Base-by-base conservation (phyloP, 2,888 invertebrate genomes). In the Hirudinaria manillensis region DNA sequence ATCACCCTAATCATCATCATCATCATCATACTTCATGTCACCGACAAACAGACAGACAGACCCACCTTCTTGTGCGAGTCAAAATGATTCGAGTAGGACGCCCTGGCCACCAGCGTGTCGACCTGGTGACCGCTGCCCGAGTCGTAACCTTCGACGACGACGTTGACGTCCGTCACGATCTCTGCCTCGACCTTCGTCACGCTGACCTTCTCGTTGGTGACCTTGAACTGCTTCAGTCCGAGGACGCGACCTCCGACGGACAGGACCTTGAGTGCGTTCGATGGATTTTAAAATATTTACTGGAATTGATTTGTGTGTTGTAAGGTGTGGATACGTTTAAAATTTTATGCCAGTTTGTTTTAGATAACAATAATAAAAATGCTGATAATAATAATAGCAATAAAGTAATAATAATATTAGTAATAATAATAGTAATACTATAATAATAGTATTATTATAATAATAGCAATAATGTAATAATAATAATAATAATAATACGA, bases 221-320 rank as follows among this genome's bases (percentile, higher is more conserved):
- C 94, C 4, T 93, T 89, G 36, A 97, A 90, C 87, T 96, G 95
- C 80, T 92, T 92, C 1, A 93, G 91, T 72, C 94, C 96, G 81
- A 94, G 92, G 27, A 95, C 93, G 71, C 94, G 89, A 21, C 95
- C 95, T 75, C 93, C 93, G 27, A 94, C 94, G 3, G 95, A 94
- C 72, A 95, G 86, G 34, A 94, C 89, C 88, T 88, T 16, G 53
- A 53, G 29, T 7, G 29, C 21, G 61, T 10, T 45, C 10, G 10
- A 45, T 45, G 45, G 45, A 45, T 45, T 7, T 1, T 10, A 45
- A 16, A n/a, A n/a, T n/a, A n/a, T n/a, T n/a, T n/a, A n/a, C n/a
- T n/a, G n/a, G n/a, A n/a, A n/a, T n/a, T n/a, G n/a, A n/a, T n/a
- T n/a, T n/a, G n/a, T n/a, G n/a, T 6, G 16, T 45, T 38, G 10